Evolutionary conservation across 2,888 invertebrate genomes (phyloP).

Genomic region (Nysson spinosus): DNA sequence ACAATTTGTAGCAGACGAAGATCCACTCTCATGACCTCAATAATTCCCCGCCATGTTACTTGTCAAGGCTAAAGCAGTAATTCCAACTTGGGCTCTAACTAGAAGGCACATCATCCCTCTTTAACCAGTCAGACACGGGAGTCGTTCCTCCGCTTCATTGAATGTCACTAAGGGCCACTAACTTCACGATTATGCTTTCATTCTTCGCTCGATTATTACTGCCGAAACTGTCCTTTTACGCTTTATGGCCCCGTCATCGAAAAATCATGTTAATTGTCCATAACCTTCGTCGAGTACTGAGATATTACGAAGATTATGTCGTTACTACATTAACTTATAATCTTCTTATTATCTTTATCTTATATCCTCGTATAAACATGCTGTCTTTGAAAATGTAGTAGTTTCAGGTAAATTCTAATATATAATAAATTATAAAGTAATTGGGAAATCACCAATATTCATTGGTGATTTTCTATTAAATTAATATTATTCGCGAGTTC

Average conservation of each 20-base stretch:
- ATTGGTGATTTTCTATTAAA: too few species aligned
- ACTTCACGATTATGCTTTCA: conserved; percentile 11
- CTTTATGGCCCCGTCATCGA: not conserved
- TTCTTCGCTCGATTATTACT: conserved; percentile 6
- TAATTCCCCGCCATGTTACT: conserved; percentile 41
- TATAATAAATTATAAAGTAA: too few species aligned
- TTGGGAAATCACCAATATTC: too few species aligned
- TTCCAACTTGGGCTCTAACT: conserved; percentile 15
- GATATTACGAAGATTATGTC: too few species aligned
- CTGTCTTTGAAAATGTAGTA: too few species aligned
- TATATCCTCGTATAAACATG: too few species aligned
- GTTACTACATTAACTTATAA: too few species aligned
- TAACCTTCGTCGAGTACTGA: too few species aligned
- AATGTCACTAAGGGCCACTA: conserved; percentile 28
- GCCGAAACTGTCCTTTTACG: conserved; percentile 21
- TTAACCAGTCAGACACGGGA: not conserved
- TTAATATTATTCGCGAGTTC: too few species aligned
- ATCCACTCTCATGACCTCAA: conserved; percentile 51
- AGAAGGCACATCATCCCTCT: not conserved
- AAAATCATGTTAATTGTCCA: too few species aligned
- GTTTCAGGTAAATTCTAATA: too few species aligned
- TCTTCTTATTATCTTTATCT: too few species aligned
- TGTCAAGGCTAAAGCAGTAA: conserved; percentile 49
- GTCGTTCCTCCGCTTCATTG: conserved; percentile 9
- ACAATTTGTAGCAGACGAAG: conserved; percentile 52